Evolutionary conservation across 2,888 invertebrate genomes (phyloP), one percentile per base, ranked within the genome.

Genomic region (Acronicta aceris): DNA sequence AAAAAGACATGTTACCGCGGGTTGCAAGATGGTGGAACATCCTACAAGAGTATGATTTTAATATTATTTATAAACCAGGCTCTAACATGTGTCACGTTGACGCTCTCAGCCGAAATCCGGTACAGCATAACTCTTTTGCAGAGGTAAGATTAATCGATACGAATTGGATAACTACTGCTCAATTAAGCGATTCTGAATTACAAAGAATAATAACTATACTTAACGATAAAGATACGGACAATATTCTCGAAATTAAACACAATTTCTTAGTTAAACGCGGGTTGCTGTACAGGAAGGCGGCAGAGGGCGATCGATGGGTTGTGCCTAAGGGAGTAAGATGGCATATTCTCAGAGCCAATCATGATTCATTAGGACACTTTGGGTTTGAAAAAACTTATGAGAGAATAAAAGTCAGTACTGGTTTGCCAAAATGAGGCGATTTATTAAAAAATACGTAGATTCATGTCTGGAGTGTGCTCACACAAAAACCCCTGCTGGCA

Each of bases 301-400:
- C 27, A 6, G 42, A 17, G 0, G 55, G 52, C 1, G 47, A 52
- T 43, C 36, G 51, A 3, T 64, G 55, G 59, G n/a, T n/a, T n/a
- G 55, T 59, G 13, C 59, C 64, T 0, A 59, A 59, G 13, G 51
- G 43, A 5, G 33, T 52, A 13, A 13, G 52, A 7, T 52, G 43
- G 52, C 52, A 52, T 5, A 0, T 52, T 12, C 16, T 57, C 5
- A 53, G 48, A 46, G 6, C 12, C 13, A 42, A 59, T 30, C 55
- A 64, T 45, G 64, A 59, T n/a, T 51, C 47, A 1, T 42, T 55
- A 0, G 64, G 64, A 12, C 64, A 64, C 36, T 59, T 43, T 15
- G 38, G 42, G 13, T 42, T 55, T 30, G 64, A 64, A 8, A 59
- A 64, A 40, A 64, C 64, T 2, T 42, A 21, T 5, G 21, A 52